Conservation (phyloP, 2,797 vertebrate species). For the Poecilia picta region DNA sequence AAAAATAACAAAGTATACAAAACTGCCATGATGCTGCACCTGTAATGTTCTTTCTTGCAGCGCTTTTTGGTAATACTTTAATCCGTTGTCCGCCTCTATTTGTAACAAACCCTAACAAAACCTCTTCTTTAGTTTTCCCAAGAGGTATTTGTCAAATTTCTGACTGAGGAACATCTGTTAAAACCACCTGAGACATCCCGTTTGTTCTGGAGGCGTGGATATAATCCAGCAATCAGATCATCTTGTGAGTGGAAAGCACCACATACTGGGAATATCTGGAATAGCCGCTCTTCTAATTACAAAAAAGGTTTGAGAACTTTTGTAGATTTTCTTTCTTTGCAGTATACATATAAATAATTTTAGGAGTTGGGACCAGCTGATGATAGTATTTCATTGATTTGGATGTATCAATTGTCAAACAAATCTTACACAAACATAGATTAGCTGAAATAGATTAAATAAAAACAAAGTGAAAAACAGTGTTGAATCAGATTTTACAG, state of each 20-base stretch:
- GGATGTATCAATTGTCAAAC: background rate
- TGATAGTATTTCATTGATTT: background rate
- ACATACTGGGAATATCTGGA: conserved; percentile 36
- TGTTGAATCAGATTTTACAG: background rate
- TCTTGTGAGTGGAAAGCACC: conserved; percentile 25
- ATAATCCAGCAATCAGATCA: conserved; percentile 32
- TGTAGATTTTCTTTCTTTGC: background rate
- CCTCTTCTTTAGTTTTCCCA: background rate
- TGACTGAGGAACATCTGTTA: conserved; percentile 58
- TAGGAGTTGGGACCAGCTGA: background rate
- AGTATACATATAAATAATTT: background rate
- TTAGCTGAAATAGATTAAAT: background rate
- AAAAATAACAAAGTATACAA: background rate
- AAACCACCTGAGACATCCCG: conserved; percentile 23
- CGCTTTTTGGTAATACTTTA: background rate
- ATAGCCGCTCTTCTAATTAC: background rate
- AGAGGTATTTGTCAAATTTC: background rate
- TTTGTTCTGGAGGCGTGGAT: conserved; percentile 35
- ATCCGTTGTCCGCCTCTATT: background rate
- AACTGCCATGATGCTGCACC: background rate
- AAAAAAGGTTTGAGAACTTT: background rate
- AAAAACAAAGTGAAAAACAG: background rate
- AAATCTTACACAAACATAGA: background rate
- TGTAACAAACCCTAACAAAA: background rate
- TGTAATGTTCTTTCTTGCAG: background rate